Conservation (phyloP, 92 coral and sea anemone species). For the Chrysogorgia sp. region DNA sequence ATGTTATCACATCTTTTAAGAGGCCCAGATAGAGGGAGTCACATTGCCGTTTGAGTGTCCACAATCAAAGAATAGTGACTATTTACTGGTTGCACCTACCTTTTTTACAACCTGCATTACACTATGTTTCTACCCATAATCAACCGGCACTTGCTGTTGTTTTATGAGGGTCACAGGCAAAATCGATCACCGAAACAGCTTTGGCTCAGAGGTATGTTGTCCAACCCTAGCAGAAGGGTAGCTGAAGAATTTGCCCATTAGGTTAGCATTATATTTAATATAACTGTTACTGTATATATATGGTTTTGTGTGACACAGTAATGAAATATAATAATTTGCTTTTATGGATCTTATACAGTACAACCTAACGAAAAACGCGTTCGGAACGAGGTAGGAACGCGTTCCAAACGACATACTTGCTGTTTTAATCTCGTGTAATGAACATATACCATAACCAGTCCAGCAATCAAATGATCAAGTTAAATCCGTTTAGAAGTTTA, state of each 20-base stretch:
- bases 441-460: too few relatives aligned
- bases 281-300: background rate
- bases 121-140: conserved; percentile 19
- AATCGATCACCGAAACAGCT: conserved; percentile 21
- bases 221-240: conserved; percentile 2
- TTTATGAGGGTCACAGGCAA: conserved; percentile 1
- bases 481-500: too few relatives aligned
- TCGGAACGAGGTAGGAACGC: too few relatives aligned
- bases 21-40: too few relatives aligned
- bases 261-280: conserved; percentile 6
- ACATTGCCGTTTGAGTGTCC: too few relatives aligned
- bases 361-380: too few relatives aligned
- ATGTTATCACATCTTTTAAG: too few relatives aligned
- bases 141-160: conserved; percentile 20
- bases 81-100: conserved; percentile 19
- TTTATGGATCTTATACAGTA: too few relatives aligned
- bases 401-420: too few relatives aligned
- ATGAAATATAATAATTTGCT: too few relatives aligned
- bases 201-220: conserved; percentile 24
- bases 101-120: conserved; percentile 21
- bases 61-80: conserved; percentile 14
- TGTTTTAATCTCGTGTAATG: too few relatives aligned
- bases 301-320: background rate
- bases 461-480: too few relatives aligned
- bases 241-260: conserved; percentile 25